phyloP scores from a whole-genome alignment of 92 coral and sea anemone genomes.

The Parazoanthus atlanticus region DNA sequence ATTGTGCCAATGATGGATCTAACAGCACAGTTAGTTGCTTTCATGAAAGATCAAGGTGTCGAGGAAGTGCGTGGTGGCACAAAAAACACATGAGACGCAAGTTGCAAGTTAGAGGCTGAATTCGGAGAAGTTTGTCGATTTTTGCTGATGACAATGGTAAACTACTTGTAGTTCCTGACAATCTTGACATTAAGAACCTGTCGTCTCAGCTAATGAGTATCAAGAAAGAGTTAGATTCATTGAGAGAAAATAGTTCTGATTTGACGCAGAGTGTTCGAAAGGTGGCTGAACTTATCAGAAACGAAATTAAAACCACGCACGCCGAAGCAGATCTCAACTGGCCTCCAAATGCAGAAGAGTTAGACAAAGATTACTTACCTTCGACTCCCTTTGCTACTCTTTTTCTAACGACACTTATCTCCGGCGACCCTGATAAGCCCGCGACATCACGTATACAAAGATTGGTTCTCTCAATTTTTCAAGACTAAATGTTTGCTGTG shows the following conservation, averaged over 20 bases:
- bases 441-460: slow-evolving; percentile 44
- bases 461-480: slow-evolving; percentile 47
- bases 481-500: slow-evolving; percentile 59
- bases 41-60: slow-evolving; percentile 16
- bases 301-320: slow-evolving; percentile 33
- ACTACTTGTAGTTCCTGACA: slow-evolving; percentile 32
- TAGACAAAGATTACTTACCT: slow-evolving; percentile 49
- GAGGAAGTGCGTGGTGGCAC: not conserved
- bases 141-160: slow-evolving; percentile 34
- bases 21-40: slow-evolving; percentile 15
- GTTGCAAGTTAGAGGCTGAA: slow-evolving; percentile 27
- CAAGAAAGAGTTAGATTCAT: slow-evolving; percentile 8
- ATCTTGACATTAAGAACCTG: slow-evolving; percentile 14
- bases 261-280: slow-evolving; percentile 40
- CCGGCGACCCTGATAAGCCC: slow-evolving; percentile 40
- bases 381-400: slow-evolving; percentile 20
- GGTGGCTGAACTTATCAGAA: slow-evolving; percentile 33
- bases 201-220: slow-evolving; percentile 10
- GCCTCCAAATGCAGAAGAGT: slow-evolving; percentile 47
- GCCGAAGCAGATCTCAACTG: slow-evolving; percentile 36
- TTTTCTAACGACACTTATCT: slow-evolving; percentile 28
- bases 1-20: slow-evolving; percentile 23
- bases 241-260: slow-evolving; percentile 39
- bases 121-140: slow-evolving; percentile 28
- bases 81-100: slow-evolving; percentile 21